Base-by-base conservation (phyloP, 2,888 invertebrate genomes). In the Adelognathus sp. region DNA sequence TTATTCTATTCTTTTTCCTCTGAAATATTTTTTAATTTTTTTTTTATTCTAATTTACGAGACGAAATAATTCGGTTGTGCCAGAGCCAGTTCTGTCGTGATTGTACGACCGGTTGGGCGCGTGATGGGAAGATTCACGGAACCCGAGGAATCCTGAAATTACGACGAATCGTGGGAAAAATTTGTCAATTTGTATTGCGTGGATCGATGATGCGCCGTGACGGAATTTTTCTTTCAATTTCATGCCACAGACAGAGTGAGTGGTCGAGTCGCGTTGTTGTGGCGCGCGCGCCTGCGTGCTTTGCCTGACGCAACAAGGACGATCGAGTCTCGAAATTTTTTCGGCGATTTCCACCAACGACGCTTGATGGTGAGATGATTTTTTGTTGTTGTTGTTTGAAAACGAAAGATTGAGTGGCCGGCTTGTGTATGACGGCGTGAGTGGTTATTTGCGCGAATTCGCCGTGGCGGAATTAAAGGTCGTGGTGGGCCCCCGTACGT, bases 401-500 rank as follows among this genome's bases (percentile, higher is more conserved):
- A 41, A 61, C 16, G n/a, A 61, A 41, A 52, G 27, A 52, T 5
- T 16, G 44, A 46, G 44, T 46, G 63, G 44, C 44, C 63, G 29
- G 33, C 31, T n/a, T 54, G 29, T 56, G 11, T 18, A 33, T 33
- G 21, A 31, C 7, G 31, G 21, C 7, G 21, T 24, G 46, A 33
- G 46, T 60, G 21, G 18, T 11, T 73, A 58, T 50, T 54, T 63
- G 71, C 78, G 79, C 75, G 71, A 36, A 66, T 44, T 71, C 67
- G 75, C 66, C 46, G 79, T 70, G 78, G 56, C 74, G 67, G 67
- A 71, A 79, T 79, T n/a, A n/a, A n/a, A n/a, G n/a, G 46, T 71
- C 75, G 79, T 71, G 44, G n/a, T n/a, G 75, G 58, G 67, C 69
- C 79, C 82, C 83, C 83, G 83, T 82, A n/a, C n/a, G n/a, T n/a